phyloP scores from a whole-genome alignment of 30 jellyfish, hydroid and myxozoan genomes.

The Aurelia aurita complex sp. Pacific region DNA sequence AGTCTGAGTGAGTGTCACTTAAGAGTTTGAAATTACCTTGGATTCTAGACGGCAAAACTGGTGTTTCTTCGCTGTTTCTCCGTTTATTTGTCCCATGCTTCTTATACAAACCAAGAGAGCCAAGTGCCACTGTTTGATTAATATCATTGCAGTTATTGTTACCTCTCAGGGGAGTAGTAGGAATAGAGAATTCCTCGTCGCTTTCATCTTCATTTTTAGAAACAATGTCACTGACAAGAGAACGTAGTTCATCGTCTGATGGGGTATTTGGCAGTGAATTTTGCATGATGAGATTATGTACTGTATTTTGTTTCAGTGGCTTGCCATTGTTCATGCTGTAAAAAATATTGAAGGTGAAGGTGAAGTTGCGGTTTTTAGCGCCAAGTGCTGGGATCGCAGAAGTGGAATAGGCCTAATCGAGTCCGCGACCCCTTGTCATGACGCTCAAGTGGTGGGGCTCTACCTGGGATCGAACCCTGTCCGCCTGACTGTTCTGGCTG shows the following conservation, averaged over 20 bases:
- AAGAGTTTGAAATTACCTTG: not conserved
- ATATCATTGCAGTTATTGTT: not conserved
- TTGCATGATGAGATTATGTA: not conserved
- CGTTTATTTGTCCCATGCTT: not conserved
- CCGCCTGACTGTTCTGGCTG: too few relatives aligned
- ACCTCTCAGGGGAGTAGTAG: conserved; percentile 31
- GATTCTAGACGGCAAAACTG: not conserved
- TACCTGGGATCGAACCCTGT: too few relatives aligned
- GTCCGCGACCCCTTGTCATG: too few relatives aligned
- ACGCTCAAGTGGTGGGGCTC: too few relatives aligned
- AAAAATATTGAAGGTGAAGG: not conserved
- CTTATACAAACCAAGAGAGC: not conserved
- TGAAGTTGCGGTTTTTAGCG: too few relatives aligned
- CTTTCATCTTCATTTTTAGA: conserved; percentile 14
- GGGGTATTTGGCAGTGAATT: conserved; percentile 16
- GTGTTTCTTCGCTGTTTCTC: conserved; percentile 4
- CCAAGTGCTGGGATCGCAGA: too few relatives aligned
- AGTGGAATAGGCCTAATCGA: too few relatives aligned
- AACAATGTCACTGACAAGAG: conserved; percentile 10
- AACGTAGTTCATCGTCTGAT: conserved; percentile 32
- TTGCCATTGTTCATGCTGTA: not conserved
- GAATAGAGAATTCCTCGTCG: conserved; percentile 47
- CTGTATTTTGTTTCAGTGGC: not conserved
- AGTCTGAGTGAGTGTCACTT: too few relatives aligned
- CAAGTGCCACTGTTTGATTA: not conserved